Percentiles rank a stretch among this genome's conserved stretches.
phyloP scores from a whole-genome alignment of 2,888 invertebrate genomes.

The Napeogenes sylphis region DNA sequence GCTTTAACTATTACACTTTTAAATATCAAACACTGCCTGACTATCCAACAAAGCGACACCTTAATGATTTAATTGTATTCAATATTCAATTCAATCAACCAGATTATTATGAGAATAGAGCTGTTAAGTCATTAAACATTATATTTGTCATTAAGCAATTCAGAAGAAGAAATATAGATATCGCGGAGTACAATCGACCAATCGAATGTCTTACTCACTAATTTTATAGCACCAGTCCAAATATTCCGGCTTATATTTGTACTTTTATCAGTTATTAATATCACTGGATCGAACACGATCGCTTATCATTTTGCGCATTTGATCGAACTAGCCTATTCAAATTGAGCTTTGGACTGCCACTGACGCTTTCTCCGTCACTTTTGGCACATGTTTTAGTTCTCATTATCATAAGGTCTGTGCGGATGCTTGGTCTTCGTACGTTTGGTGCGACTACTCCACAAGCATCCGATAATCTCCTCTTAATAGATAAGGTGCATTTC shows the following conservation, averaged over 20 bases:
- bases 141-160: neutral
- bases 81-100: neutral
- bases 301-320: conserved; percentile 64
- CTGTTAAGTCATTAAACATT: neutral
- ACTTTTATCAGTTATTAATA: conserved; percentile 34
- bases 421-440: conserved; percentile 89
- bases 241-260: conserved; percentile 19
- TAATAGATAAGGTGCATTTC: conserved; percentile 88
- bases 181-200: neutral
- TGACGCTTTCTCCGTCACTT: conserved; percentile 81
- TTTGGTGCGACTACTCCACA: conserved; percentile 94
- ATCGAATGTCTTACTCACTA: neutral
- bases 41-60: neutral
- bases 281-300: conserved; percentile 74
- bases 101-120: neutral
- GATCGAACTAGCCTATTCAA: conserved; percentile 70
- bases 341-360: conserved; percentile 72
- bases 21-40: conserved; percentile 18
- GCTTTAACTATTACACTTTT: conserved; percentile 14
- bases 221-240: conserved; percentile 19
- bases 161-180: neutral
- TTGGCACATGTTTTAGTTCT: conserved; percentile 88
- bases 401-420: conserved; percentile 93
- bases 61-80: neutral
- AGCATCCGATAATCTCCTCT: conserved; percentile 89